Conservation (phyloP, 1,140 invertebrate species). For the Trichoplusia ni region DNA sequence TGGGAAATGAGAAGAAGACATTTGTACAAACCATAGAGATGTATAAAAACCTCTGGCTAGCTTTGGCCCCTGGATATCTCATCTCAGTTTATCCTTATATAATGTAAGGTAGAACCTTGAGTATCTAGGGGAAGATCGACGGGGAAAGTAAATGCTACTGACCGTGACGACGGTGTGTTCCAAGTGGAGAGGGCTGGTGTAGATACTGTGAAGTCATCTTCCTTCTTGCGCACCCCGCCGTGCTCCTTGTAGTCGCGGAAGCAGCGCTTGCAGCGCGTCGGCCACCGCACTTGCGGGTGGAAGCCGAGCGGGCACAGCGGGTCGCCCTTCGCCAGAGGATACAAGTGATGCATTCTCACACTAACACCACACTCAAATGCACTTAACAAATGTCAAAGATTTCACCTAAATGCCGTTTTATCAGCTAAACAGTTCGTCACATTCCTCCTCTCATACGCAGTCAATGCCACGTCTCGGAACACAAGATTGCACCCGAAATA, state of each 20-base stretch:
- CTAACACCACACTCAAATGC: conserved; percentile 60
- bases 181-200: conserved; percentile 87
- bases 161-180: conserved; percentile 84
- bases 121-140: not conserved
- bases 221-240: conserved; percentile 86
- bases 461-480: conserved; percentile 29
- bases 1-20: too few relatives aligned
- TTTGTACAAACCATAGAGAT: too few relatives aligned
- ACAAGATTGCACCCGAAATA: conserved; percentile 18
- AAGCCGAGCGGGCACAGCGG: conserved; percentile 95
- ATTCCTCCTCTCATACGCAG: conserved; percentile 44
- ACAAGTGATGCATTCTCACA: conserved; percentile 88
- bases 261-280: conserved; percentile 95
- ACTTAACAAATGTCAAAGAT: conserved; percentile 69
- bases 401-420: conserved; percentile 66
- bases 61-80: too few relatives aligned
- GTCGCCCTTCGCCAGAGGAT: conserved; percentile 91
- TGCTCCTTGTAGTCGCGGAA: conserved; percentile 97
- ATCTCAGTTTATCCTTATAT: too few relatives aligned
- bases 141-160: conserved; percentile 37
- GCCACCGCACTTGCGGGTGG: conserved; percentile 95
- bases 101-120: too few relatives aligned
- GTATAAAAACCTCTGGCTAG: too few relatives aligned
- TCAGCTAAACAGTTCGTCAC: conserved; percentile 44
- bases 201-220: conserved; percentile 88